Base-by-base conservation (phyloP, 2,888 invertebrate genomes). In the Melipona bicolor region DNA sequence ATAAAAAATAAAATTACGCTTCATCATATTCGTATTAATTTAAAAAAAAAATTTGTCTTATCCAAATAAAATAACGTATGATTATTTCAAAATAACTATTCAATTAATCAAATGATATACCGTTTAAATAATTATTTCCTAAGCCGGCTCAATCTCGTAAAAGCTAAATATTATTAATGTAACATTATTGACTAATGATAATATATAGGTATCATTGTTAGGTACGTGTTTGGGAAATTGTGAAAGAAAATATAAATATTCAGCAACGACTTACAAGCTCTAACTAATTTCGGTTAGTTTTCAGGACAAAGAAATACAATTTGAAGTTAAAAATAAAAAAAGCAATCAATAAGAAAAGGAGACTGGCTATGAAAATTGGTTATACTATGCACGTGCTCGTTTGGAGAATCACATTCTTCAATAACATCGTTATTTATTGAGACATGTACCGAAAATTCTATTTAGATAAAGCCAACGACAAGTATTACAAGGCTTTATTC, bases 401-500 rank as follows among this genome's bases (percentile, higher is more conserved):
- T 36, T 24, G 13, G 6, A 27, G 24, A 61, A 49, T 43, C 36
- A 13, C 15, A 21, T 49, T 61, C 56, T 73, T 67, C 54, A 17
- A n/a, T 13, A 32, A 6, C 32, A 19, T 21, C n/a, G 6, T n/a
- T 0, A 9, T 50, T 72, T 50, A 61, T 72, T 50, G 21, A 21
- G 17, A 17, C 49, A 19, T 67, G 36, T 24, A 67, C n/a, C 64
- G n/a, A 49, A 52, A 64, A 72, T 72, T 64, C 64, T 43, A 64
- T 72, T 77, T 72, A 65, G 73, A 78, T 56, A 73, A 73, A 73
- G 13, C 50, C 49, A 19, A 15, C 32, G 65, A 65, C 73, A 59
- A 78, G 54, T 65, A 59, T 50, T 50, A 19, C 52, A 6, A 9
- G 52, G 52, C 43, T 71, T 77, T 67, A 64, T 59, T 56, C 50